Evolutionary conservation across 2,797 vertebrate species (phyloP).

Genomic region (Gymnothorax reevesii): DNA sequence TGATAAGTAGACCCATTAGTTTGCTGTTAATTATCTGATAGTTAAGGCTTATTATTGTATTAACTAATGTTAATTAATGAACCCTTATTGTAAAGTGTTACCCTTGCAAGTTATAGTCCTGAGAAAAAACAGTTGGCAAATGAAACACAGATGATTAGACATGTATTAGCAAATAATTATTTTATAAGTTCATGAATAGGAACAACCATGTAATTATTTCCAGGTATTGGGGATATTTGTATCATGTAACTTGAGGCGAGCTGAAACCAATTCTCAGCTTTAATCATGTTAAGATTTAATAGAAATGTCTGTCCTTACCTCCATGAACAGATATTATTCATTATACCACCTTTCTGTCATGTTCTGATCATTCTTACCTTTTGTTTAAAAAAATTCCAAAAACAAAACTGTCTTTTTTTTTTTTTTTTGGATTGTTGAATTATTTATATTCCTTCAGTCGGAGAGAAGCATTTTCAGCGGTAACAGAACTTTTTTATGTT

Average conservation of each 20-base stretch:
- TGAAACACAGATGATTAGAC: neutral
- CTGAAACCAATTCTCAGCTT: too few species aligned
- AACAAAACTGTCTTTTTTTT: neutral
- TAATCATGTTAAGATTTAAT: neutral
- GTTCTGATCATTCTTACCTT: neutral
- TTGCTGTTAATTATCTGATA: too few species aligned
- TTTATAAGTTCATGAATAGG: neutral
- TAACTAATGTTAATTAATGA: too few species aligned
- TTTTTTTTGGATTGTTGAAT: neutral
- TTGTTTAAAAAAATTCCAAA: neutral
- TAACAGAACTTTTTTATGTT: neutral
- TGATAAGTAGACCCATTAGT: too few species aligned
- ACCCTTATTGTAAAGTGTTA: too few species aligned
- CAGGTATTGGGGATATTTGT: too few species aligned
- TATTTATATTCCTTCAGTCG: slow-evolving; percentile 3
- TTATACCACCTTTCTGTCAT: neutral
- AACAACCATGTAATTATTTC: neutral
- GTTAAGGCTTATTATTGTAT: too few species aligned
- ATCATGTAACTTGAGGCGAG: too few species aligned
- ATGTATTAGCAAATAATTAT: neutral
- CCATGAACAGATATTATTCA: neutral
- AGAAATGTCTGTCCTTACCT: neutral
- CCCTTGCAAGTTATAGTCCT: too few species aligned
- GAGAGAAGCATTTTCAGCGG: neutral
- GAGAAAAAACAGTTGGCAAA: neutral